phyloP scores from a whole-genome alignment of 2,113 vertebrate genomes.

The Larimichthys polyactis region DNA sequence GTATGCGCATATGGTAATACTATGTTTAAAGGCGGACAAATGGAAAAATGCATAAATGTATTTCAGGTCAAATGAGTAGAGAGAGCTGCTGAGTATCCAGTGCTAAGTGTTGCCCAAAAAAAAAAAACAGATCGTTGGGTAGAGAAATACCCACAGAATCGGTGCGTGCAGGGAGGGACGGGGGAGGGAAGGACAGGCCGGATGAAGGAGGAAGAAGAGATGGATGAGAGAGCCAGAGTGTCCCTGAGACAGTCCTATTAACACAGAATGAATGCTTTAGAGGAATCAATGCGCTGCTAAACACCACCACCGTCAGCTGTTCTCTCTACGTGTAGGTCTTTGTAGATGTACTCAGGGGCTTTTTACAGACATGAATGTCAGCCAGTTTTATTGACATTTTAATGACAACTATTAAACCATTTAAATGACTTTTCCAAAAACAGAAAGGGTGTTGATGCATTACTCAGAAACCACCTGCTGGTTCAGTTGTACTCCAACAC shows the following conservation, averaged over 20 bases:
- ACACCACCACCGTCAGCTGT: slow-evolving; percentile 40
- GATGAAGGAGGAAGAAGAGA: slow-evolving; percentile 45
- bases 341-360: slow-evolving; percentile 14
- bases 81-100: background rate
- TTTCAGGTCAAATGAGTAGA: background rate
- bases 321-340: slow-evolving; percentile 17
- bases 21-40: background rate
- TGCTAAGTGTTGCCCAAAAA: slow-evolving; percentile 1
- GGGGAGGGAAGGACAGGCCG: background rate
- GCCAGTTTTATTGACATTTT: slow-evolving; percentile 49
- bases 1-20: background rate
- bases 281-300: slow-evolving; percentile 66
- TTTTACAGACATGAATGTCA: slow-evolving; percentile 31
- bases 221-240: slow-evolving; percentile 50
- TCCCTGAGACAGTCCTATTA: slow-evolving; percentile 63
- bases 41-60: slow-evolving; percentile 17
- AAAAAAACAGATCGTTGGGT: slow-evolving; percentile 22
- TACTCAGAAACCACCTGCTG: slow-evolving; percentile 7
- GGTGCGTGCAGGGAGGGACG: background rate
- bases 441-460: background rate
- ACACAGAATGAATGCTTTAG: slow-evolving; percentile 62
- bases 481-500: background rate
- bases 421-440: slow-evolving; percentile 28
- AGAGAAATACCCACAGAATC: slow-evolving; percentile 17
- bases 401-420: slow-evolving; percentile 44